Base-by-base conservation (phyloP, 2,797 vertebrate species). In the Rhabdomys pumilio region DNA sequence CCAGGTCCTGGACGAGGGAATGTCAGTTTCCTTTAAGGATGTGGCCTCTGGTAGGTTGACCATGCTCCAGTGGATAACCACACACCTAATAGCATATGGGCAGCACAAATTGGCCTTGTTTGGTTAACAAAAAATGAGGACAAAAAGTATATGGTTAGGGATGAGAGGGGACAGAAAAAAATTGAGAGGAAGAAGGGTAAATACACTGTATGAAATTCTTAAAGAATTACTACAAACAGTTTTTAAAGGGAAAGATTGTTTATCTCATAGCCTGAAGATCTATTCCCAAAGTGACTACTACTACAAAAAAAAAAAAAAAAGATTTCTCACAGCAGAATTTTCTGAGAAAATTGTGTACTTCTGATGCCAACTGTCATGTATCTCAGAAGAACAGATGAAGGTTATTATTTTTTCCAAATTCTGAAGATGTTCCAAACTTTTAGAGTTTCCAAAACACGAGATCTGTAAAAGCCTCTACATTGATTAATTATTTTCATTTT, bases 401-500 rank as follows among this genome's bases (percentile, higher is more conserved):
- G 29, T 14, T 88, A 65, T 29, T 73, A 88, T 96, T 95, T 24
- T 24, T 83, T 96, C 91, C 91, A 81, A 90, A 94, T 89, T 95
- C 19, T 53, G 80, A 82, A 79, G 75, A 59, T 65, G 44, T 81
- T 94, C 69, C 17, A 94, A 97, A 93, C 79, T 72, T 86, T 91
- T 53, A 87, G 41, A 5, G 11, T 73, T 91, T 93, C 80, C 9
- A 96, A 96, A 95, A 38, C 41, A 93, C 59, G 75, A 94, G 34
- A 90, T 91, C 80, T 95, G 38, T 61, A 80, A 96, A 92, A 75
- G 26, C 22, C 59, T 94, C 57, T 41, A 61, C 61, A 65, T 85
- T 96, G 77, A 92, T 97, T 90, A 91, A 59, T 77, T 34, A 63
- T 96, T 96, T 72, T 90, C 76, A 94, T 83, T 96, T 92, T 57